Percentiles rank a stretch among this genome's conserved stretches.
These are phyloP conservation scores for Harmothoe impar DNA, from an alignment of 2,888 invertebrate genomes.

Conservation along the genomic window DNA sequence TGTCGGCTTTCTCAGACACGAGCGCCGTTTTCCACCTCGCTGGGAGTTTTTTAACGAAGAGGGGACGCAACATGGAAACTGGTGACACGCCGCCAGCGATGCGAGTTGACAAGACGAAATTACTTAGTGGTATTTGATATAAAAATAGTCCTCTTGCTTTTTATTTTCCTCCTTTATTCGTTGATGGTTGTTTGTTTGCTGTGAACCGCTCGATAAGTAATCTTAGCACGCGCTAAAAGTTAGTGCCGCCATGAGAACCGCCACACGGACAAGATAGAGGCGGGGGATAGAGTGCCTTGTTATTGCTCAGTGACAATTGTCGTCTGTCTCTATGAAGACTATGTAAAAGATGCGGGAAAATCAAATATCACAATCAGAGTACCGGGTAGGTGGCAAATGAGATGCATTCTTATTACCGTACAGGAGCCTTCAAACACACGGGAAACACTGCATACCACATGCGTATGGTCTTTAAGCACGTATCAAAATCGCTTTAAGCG, in stretches of 20 bases:
- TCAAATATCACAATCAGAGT: too few species aligned
- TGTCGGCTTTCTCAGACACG: slow-evolving; percentile 34
- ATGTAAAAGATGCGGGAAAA: too few species aligned
- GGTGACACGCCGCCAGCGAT: slow-evolving; percentile 34
- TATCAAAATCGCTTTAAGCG: too few species aligned
- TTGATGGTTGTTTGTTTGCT: background rate
- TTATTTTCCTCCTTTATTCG: background rate
- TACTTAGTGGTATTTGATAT: slow-evolving; percentile 39
- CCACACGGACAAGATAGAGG: background rate
- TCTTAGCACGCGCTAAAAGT: slow-evolving; percentile 39
- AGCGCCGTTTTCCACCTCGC: slow-evolving; percentile 37
- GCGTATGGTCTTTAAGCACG: too few species aligned
- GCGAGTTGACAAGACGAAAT: slow-evolving; percentile 41
- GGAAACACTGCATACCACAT: too few species aligned
- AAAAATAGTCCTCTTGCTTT: background rate
- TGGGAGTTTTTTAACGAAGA: slow-evolving; percentile 1
- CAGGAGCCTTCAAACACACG: too few species aligned
- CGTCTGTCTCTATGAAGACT: too few species aligned
- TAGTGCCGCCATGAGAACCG: slow-evolving; percentile 15
- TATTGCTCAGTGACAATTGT: too few species aligned
- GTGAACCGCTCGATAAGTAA: slow-evolving; percentile 1
- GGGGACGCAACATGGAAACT: slow-evolving; percentile 38
- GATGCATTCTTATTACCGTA: too few species aligned
- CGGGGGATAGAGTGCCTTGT: background rate
- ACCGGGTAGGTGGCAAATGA: too few species aligned